Evolutionary conservation across 1,140 invertebrate species (phyloP), one percentile per base, ranked within the genome.

Genomic region (Propsilocerus akamusi): DNA sequence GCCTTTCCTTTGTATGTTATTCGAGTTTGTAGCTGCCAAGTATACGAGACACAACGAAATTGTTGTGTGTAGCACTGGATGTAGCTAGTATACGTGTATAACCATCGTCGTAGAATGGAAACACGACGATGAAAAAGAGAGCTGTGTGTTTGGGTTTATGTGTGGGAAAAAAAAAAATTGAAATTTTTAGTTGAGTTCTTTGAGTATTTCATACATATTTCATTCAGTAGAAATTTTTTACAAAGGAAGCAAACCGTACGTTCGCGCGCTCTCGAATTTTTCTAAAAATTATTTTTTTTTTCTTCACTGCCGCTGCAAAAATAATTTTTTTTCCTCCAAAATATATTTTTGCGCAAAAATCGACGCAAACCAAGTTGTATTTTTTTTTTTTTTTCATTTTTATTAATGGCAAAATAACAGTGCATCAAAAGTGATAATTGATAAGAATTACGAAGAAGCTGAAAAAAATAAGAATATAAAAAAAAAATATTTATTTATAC

Each of bases 181-280:
- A 41, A n/a, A 41, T 41, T 41, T 41, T 41, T 20, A 20, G 34
- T 41, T 41, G 34, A 41, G 34, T 41, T n/a, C n/a, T n/a, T 41
- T 41, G 34, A 41, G 34, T 41, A 41, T 41, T n/a, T n/a, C n/a
- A n/a, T n/a, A n/a, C n/a, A n/a, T n/a, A n/a, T n/a, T n/a, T 41
- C 34, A 41, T 41, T 41, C 12, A 41, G 34, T 41, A 41, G 34
- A 41, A 41, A 41, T 41, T 41, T 41, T 41, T 41, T 41, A 41
- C 34, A 41, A 41, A 41, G 34, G 34, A 41, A 41, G 34, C 34
- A 8, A 41, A 20, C 14, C 17, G 34, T 41, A 41, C 34, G 14
- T 41, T 41, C 8, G 34, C 34, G 34, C 34, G 34, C 34, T 41
- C 34, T 41, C 34, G 34, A 41, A 41, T 17, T 41, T 41, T 20